Conservation (phyloP, 2,888 invertebrate species). For the Plagodis dolabraria region DNA sequence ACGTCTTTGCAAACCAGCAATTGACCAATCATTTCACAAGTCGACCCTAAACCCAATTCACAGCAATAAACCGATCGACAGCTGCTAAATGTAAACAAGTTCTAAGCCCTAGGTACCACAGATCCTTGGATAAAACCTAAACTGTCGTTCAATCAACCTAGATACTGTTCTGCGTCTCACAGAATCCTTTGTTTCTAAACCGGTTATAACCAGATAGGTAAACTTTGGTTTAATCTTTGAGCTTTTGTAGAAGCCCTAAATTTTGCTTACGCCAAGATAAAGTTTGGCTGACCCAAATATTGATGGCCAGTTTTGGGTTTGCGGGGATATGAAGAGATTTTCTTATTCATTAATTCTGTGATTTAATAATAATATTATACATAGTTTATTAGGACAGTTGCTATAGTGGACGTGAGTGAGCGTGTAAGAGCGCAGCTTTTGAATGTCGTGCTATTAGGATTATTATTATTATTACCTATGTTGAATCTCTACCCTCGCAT, state of each 20-base stretch:
- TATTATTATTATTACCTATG: too few relatives aligned
- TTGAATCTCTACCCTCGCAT: too few relatives aligned
- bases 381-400: too few relatives aligned
- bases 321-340: not conserved
- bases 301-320: conserved; percentile 1
- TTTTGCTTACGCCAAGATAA: conserved; percentile 8
- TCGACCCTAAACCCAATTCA: conserved; percentile 22
- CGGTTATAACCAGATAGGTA: conserved; percentile 36
- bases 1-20: not conserved
- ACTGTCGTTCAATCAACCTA: conserved; percentile 65
- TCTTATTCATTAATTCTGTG: too few relatives aligned
- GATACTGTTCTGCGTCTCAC: conserved; percentile 37
- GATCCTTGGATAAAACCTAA: conserved; percentile 54
- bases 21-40: conserved; percentile 18
- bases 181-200: conserved; percentile 59
- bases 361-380: too few relatives aligned
- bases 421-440: too few relatives aligned
- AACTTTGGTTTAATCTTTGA: conserved; percentile 37
- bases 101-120: conserved; percentile 40
- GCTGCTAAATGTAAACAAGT: conserved; percentile 46
- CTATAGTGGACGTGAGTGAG: too few relatives aligned
- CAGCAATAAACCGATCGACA: conserved; percentile 32
- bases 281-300: conserved; percentile 7
- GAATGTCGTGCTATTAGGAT: too few relatives aligned
- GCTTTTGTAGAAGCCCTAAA: conserved; percentile 33